These are phyloP conservation scores for Lepidurus couesii DNA, from an alignment of 1,140 invertebrate species.

Conservation along the genomic window DNA sequence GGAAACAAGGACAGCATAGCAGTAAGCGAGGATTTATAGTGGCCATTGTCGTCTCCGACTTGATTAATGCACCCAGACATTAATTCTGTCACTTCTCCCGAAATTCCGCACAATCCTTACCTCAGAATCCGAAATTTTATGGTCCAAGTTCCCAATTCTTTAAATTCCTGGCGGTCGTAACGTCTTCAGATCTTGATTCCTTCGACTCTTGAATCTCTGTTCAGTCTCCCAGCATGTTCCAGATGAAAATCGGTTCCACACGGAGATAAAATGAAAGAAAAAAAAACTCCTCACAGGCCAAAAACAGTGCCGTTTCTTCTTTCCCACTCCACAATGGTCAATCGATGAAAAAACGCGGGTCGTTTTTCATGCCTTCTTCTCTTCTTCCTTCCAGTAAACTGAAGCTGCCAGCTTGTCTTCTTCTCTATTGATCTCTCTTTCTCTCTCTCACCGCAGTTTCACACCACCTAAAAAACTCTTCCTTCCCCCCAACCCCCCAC, in stretches of 20 bases:
- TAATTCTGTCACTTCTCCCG: background rate
- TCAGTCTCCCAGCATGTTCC: too few relatives aligned
- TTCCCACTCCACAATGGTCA: background rate
- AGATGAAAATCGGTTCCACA: too few relatives aligned
- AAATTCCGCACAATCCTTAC: background rate
- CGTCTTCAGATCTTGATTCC: too few relatives aligned
- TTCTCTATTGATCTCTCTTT: slow-evolving; percentile 12
- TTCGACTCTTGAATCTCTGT: too few relatives aligned
- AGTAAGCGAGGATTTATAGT: slow-evolving; percentile 5
- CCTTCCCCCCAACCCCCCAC: too few relatives aligned
- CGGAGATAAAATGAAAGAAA: background rate
- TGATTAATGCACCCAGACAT: slow-evolving; percentile 9
- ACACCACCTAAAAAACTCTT: background rate
- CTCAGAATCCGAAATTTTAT: background rate
- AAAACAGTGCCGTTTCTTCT: background rate
- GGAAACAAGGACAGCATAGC: background rate
- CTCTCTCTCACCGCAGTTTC: background rate
- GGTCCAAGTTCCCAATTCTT: too few relatives aligned
- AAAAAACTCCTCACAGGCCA: background rate
- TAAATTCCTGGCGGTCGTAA: too few relatives aligned
- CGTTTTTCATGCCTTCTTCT: background rate
- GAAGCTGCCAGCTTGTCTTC: slow-evolving; percentile 20
- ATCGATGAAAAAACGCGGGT: slow-evolving; percentile 3
- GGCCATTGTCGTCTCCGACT: background rate
- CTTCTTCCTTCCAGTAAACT: slow-evolving; percentile 2